A percentile compares a stretch with the other conserved stretches of the same genome.
These are phyloP conservation scores for Nasonia longicornis DNA, from an alignment of 1,140 invertebrate genomes.

Conservation along the genomic window DNA sequence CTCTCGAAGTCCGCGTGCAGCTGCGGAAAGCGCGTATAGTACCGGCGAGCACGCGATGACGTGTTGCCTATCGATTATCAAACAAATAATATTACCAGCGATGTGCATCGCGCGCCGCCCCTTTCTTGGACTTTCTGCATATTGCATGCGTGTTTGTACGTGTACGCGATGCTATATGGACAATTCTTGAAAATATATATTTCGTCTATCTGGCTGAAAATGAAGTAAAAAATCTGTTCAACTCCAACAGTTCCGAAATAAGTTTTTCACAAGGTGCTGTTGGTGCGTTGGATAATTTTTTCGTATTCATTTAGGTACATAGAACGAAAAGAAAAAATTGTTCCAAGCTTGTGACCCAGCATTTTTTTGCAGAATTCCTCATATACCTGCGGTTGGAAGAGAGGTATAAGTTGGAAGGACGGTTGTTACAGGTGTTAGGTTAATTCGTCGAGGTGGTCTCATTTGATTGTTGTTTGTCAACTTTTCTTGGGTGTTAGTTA, in stretches of 20 bases:
- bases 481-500: too few species aligned
- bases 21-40: neutral
- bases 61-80: conserved; percentile 47
- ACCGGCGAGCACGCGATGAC: conserved; percentile 35
- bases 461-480: neutral
- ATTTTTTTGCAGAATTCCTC: too few species aligned
- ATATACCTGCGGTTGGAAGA: too few species aligned
- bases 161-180: neutral
- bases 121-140: conserved; percentile 5
- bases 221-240: too few species aligned
- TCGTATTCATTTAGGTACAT: too few species aligned
- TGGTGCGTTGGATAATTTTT: too few species aligned
- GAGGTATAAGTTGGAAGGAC: neutral
- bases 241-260: too few species aligned
- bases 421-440: neutral
- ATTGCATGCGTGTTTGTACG: conserved; percentile 9
- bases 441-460: neutral
- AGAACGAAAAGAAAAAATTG: too few species aligned
- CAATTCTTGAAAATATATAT: too few species aligned
- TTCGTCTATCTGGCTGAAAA: too few species aligned
- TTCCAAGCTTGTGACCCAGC: too few species aligned
- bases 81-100: conserved; percentile 42
- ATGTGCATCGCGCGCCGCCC: conserved; percentile 10
- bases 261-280: too few species aligned
- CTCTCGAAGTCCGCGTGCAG: neutral